Evolutionary conservation across 2,797 vertebrate genomes (phyloP).

Genomic region (Poecilia velifera): DNA sequence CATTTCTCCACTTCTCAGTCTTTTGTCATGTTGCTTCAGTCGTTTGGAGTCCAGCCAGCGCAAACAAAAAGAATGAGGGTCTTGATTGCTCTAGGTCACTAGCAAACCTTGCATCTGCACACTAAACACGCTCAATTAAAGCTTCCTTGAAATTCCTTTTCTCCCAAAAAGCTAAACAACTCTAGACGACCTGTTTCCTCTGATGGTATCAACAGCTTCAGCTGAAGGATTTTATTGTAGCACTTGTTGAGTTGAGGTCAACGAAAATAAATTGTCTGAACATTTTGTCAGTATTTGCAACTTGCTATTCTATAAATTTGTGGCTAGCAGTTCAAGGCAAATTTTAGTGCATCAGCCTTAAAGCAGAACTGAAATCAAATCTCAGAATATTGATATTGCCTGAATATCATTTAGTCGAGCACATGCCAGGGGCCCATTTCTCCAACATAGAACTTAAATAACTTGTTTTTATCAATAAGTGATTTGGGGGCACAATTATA

Average conservation of each 20-base stretch:
- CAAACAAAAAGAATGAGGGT: constrained; percentile 61
- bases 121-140: constrained; percentile 60
- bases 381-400: no score
- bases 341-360: no score
- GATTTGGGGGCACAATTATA: neutral
- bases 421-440: no score
- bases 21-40: constrained; percentile 72
- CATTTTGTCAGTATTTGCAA: no score
- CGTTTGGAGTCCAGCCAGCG: constrained; percentile 62
- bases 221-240: constrained; percentile 34
- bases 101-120: constrained; percentile 56
- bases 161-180: constrained; percentile 52
- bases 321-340: no score
- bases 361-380: no score
- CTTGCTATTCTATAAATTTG: no score
- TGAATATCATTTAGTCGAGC: no score
- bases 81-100: constrained; percentile 66
- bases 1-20: constrained; percentile 54
- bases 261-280: no score
- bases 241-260: constrained; percentile 35
- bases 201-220: constrained; percentile 41
- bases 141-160: constrained; percentile 44
- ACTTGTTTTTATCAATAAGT: neutral
- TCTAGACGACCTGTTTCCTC: constrained; percentile 55
- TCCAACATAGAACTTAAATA: no score